Percentiles rank a stretch among this genome's conserved stretches.
These are phyloP conservation scores for Hyperoplus lanceolatus DNA, from an alignment of 2,797 vertebrate genomes.

Conservation along the genomic window DNA sequence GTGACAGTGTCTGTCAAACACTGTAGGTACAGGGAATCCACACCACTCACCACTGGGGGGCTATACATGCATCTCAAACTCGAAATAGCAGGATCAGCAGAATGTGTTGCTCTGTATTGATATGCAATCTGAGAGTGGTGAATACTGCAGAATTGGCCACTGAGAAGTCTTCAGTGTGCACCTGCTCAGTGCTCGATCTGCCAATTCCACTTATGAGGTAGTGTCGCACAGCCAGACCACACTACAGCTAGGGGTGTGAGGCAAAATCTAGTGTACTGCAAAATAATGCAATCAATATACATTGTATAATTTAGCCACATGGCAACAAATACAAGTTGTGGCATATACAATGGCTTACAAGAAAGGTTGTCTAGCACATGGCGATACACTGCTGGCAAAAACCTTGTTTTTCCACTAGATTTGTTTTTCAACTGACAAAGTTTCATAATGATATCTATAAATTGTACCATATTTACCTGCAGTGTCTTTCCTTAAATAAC, in stretches of 20 bases:
- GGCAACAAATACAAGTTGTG: neutral
- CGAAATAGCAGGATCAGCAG: neutral
- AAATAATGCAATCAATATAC: neutral
- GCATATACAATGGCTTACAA: no score
- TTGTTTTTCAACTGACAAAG: no score
- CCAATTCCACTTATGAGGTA: neutral
- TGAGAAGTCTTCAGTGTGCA: constrained; percentile 1
- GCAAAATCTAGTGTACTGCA: neutral
- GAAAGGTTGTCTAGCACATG: no score
- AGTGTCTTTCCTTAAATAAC: no score
- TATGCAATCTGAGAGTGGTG: neutral
- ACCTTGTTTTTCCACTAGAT: no score
- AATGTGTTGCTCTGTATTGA: neutral
- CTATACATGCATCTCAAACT: constrained; percentile 10
- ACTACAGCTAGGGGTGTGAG: no score
- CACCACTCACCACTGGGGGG: constrained; percentile 17
- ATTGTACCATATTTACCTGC: no score
- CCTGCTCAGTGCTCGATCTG: neutral
- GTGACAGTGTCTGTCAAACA: neutral
- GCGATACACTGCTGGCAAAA: no score
- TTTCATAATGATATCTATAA: no score
- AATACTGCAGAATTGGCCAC: neutral
- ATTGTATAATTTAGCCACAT: no score
- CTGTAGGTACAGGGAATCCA: neutral
- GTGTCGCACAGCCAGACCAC: no score